Evolutionary conservation across 2,888 invertebrate genomes (phyloP), one percentile per base, ranked within the genome.

Genomic region (Athripsodes cinereus): DNA sequence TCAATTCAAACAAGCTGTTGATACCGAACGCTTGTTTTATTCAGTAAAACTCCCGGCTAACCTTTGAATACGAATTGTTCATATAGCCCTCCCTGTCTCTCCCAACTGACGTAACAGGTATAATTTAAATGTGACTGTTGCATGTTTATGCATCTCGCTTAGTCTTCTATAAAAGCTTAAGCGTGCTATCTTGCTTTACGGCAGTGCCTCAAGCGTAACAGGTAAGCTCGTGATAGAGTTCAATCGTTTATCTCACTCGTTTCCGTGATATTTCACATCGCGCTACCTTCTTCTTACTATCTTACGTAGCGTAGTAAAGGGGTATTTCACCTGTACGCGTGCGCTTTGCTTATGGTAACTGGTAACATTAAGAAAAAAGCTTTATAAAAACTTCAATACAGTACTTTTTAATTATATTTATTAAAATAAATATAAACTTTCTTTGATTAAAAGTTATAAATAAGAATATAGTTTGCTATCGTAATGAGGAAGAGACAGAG

Each of bases 21-120:
- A 40, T 13, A n/a, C 40, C 13, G 13, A 3, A 13, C 40, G 40
- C 40, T 8, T 16, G 13, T 40, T 40, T 40, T 40, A 16, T 13
- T 16, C 40, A 16, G 13, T 13, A 40, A 16, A n/a, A 13, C 13
- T 40, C 40, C 40, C 40, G 40, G 8, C 5, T 40, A 40, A 13
- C 40, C 16, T 40, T 40, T n/a, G 40, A 40, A 40, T 16, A 40
- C 40, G 16, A n/a, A 40, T 40, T 46, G 40, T n/a, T 20, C 22
- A 22, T 56, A 48, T 34, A 21, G 40, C 22, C 50, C 52, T 62
- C 60, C 53, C 58, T 52, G 22, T 60, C 57, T 47, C 52, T 49
- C 57, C 22, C 44, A 56, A 50, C 60, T 61, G 55, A 61, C 60
- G 60, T 61, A 61, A 61, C 60, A 61, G 60, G 60, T 61, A 61